A percentile compares a stretch with the other conserved stretches of the same genome.
Conservation (phyloP, 2,888 invertebrate genomes). For the Arenicola marina region DNA sequence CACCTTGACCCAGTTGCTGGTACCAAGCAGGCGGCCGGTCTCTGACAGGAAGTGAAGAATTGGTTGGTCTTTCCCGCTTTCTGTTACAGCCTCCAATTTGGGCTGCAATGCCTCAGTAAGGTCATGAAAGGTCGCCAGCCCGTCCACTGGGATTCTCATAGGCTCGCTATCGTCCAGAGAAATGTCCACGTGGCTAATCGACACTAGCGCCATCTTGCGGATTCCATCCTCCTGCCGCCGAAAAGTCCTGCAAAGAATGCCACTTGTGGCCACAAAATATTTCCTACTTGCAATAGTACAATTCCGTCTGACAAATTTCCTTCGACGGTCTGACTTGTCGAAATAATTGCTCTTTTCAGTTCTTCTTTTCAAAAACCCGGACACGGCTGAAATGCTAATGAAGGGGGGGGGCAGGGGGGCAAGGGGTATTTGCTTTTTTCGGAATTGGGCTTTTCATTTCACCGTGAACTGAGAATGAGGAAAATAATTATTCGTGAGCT, state of each 20-base stretch:
- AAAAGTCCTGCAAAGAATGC: not conserved
- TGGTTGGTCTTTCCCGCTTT: not conserved
- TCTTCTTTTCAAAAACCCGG: no score
- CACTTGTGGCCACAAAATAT: no score
- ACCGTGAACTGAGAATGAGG: no score
- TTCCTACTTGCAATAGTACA: no score
- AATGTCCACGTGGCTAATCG: conserved; percentile 4
- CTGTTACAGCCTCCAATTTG: not conserved
- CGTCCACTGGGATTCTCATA: not conserved
- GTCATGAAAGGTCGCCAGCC: conserved; percentile 8
- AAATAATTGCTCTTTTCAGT: no score
- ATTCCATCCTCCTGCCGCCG: conserved; percentile 9
- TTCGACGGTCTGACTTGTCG: no score
- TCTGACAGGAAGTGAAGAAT: conserved; percentile 11
- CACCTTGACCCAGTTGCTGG: conserved; percentile 15
- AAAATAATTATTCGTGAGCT: no score
- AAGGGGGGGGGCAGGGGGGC: no score
- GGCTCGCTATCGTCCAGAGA: not conserved
- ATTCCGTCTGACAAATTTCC: no score
- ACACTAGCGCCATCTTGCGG: conserved; percentile 22
- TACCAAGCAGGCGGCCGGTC: conserved; percentile 10
- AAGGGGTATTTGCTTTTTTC: no score
- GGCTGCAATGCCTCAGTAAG: not conserved
- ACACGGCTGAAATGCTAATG: no score
- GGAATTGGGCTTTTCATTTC: no score